phyloP scores from a whole-genome alignment of 2,797 vertebrate species.

The Danio tinwini region DNA sequence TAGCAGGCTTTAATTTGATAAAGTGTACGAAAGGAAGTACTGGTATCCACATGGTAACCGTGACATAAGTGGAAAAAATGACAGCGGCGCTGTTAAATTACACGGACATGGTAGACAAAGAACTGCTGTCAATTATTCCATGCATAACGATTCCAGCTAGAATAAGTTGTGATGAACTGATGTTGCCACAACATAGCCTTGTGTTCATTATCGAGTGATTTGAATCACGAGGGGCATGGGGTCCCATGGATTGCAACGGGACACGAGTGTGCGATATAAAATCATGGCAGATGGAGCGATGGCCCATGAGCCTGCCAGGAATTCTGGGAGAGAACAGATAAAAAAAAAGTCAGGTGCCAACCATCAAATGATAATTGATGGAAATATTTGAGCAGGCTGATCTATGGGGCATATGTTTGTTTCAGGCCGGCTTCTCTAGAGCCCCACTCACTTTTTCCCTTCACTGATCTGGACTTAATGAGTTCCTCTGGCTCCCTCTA shows the following conservation, averaged over 20 bases:
- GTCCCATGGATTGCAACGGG: conserved; percentile 16
- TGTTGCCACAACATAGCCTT: conserved; percentile 22
- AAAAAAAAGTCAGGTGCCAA: conserved; percentile 61
- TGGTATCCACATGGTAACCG: not conserved
- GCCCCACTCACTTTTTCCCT: conserved; percentile 40
- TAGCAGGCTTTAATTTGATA: not conserved
- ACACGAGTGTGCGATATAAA: not conserved
- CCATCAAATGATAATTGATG: conserved; percentile 72
- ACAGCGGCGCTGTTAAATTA: not conserved
- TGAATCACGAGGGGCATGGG: conserved; percentile 19
- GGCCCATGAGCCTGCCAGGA: conserved; percentile 59
- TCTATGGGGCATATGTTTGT: conserved; percentile 64
- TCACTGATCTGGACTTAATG: conserved; percentile 61
- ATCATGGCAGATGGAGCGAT: conserved; percentile 64
- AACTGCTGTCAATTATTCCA: conserved; percentile 29
- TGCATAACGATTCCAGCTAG: conserved; percentile 11
- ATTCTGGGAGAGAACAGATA: conserved; percentile 52
- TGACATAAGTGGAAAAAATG: not conserved
- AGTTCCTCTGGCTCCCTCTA: conserved; percentile 53
- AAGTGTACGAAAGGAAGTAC: not conserved
- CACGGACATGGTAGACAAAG: not conserved
- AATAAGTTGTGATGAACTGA: conserved; percentile 34
- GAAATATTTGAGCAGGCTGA: conserved; percentile 64
- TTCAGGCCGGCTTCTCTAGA: conserved; percentile 52
- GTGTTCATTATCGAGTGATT: conserved; percentile 29